Base-by-base conservation (phyloP, 2,113 vertebrate species). In the Ranitomeya imitator region DNA sequence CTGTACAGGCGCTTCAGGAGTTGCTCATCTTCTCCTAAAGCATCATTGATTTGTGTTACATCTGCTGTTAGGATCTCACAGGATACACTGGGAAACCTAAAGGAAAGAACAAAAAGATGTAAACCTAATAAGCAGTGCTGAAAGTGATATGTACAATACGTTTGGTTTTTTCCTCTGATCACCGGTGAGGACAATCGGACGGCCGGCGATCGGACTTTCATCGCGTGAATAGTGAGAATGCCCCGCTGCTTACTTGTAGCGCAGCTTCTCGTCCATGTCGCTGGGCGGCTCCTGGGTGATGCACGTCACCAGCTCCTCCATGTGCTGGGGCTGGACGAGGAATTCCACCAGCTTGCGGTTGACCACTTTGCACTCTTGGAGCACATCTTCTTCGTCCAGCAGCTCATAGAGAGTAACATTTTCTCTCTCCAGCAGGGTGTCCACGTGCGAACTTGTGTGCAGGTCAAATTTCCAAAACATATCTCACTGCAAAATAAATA, bases 401-500 rank as follows among this genome's bases (percentile, higher is more conserved):
- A 95, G 93, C 89, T 95, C 93, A 0, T 90, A 92, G 37, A 95
- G 91, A 60, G 92, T 94, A 86, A 95, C 92, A 87, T 93, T 93
- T 61, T 94, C 93, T 59, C 92, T 92, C 88, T 94, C 94, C 86
- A 95, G 92, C 79, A 95, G 91, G 0, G 94, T 91, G 88, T 95
- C 94, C 8, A 95, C 91, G 86, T 95, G 94, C 15, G 94, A 94
- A 88, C 93, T 94, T 0, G 94, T 93, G 90, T 94, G 94, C 82
- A 95, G 90, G 86, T 95, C 94, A 91, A 95, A 94, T 91, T 95
- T 95, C 94, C 94, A 95, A 88, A 95, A 95, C 94, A 95, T 94
- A 92, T 91, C 91, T 92, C 92, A 91, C 93, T 94, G 86, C 0
- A 86, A 63, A 71, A 61, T 2, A 74, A 80, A 45, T 6, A 51